Base-by-base conservation (phyloP, 2,113 vertebrate species). In the Phaethornis superciliosus region DNA sequence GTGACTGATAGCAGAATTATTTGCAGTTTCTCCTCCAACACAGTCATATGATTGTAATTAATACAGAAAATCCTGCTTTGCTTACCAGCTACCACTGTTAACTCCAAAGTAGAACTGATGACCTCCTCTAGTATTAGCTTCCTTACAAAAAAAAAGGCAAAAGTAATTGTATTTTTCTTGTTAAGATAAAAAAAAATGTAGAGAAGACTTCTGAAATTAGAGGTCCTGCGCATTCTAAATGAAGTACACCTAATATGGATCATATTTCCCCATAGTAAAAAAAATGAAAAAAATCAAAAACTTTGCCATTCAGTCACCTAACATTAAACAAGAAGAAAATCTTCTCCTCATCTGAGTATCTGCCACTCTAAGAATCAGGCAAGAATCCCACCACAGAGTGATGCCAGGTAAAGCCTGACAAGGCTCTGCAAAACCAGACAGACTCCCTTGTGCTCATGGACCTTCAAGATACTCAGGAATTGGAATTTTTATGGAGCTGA, bases 1-100 rank as follows among this genome's bases (percentile, higher is more conserved):
- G 77, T 94, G 96, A 97, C 89, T 91, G 95, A 97, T 90, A 69
- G 82, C 89, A 96, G 96, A 96, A 94, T 94, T 96, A 96, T 97
- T 93, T 81, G 94, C 84, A 93, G 81, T 96, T 97, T 97, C 89
- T 96, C 91, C 90, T 94, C 63, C 24, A 67, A 23, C 89, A 91
- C 95, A 90, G 95, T 95, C n/a, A 68, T 75, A 63, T 33, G 75
- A 77, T 33, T 81, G 74, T 65, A 88, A 95, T 87, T 93, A 91
- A 96, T 69, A 93, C 23, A 93, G 81, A 69, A 89, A 95, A 96
- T 88, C 75, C 63, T 93, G 95, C 89, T 98, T 97, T 96, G 93
- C 85, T 96, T 96, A 97, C 83, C 90, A 96, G 70, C 60, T 87
- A 72, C 67, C 67, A 81, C 72, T 63, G 32, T 62, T 95, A 59